Conservation (phyloP, 2,113 vertebrate species). For the Gulo gulo region DNA sequence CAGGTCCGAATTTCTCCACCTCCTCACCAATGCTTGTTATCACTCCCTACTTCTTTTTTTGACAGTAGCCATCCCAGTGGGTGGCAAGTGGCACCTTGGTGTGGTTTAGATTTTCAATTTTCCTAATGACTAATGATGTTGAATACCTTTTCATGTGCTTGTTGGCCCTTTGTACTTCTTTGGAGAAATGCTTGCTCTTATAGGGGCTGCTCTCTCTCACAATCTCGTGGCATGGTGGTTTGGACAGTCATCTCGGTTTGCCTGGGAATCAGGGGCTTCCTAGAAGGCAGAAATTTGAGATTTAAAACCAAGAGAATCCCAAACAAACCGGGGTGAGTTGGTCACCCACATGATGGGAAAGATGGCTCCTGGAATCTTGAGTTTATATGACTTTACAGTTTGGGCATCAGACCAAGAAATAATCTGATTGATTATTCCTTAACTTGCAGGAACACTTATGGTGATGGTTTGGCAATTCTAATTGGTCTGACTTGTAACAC, state of each 20-base stretch:
- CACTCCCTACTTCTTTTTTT: not conserved
- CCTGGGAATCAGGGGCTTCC: not conserved
- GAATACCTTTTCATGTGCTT: not conserved
- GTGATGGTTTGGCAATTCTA: not conserved
- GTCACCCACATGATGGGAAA: not conserved
- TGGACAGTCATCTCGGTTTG: not conserved
- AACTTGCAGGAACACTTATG: not conserved
- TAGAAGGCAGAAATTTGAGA: not conserved
- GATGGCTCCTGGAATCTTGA: not conserved
- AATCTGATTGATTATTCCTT: not conserved
- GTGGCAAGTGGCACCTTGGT: not conserved
- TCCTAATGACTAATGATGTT: not conserved
- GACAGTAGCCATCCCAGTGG: not conserved
- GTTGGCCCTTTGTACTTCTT: not conserved
- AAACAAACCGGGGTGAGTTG: not conserved
- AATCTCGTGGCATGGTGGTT: not conserved
- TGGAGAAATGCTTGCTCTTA: not conserved
- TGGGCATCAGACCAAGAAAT: not conserved
- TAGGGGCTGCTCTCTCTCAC: not conserved
- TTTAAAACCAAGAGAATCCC: not conserved
- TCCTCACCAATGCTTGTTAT: not conserved
- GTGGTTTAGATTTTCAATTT: conserved; percentile 1
- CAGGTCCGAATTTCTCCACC: not conserved
- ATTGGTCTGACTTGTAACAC: not conserved
- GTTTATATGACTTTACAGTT: not conserved